These are phyloP conservation scores for Darevskia mixta DNA, from an alignment of 2,797 vertebrate species.

Conservation along the genomic window DNA sequence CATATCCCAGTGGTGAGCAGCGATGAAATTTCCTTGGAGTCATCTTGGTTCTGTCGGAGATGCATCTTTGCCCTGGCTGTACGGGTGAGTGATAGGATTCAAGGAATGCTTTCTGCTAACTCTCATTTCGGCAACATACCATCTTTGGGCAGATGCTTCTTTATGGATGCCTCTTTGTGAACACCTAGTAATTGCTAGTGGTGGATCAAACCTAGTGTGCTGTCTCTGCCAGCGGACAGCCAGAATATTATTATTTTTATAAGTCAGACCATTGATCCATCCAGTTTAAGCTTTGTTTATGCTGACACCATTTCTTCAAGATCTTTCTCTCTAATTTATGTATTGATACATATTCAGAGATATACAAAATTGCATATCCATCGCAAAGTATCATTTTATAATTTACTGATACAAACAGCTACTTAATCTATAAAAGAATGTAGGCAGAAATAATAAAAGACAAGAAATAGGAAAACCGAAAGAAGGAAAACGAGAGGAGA, in stretches of 20 bases:
- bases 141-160: no score
- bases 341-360: no score
- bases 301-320: not conserved
- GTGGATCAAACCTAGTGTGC: not conserved
- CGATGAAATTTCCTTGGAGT: constrained; percentile 71
- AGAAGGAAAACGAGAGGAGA: no score
- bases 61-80: constrained; percentile 96
- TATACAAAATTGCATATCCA: no score
- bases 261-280: no score
- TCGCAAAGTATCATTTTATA: no score
- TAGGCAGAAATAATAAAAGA: no score
- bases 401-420: no score
- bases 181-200: not conserved
- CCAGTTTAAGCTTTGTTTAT: not conserved
- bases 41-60: constrained; percentile 93
- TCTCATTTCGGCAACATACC: rapidly evolving
- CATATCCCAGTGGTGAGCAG: constrained; percentile 88
- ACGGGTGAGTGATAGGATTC: constrained; percentile 82
- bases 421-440: no score
- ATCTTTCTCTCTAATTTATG: no score
- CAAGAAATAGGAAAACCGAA: no score
- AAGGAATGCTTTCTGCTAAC: rapidly evolving
- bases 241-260: no score
- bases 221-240: not conserved
- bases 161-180: not conserved